Evolutionary conservation across 1,140 invertebrate genomes (phyloP), one percentile per base, ranked within the genome.

Genomic region (Pseudoatta argentina): DNA sequence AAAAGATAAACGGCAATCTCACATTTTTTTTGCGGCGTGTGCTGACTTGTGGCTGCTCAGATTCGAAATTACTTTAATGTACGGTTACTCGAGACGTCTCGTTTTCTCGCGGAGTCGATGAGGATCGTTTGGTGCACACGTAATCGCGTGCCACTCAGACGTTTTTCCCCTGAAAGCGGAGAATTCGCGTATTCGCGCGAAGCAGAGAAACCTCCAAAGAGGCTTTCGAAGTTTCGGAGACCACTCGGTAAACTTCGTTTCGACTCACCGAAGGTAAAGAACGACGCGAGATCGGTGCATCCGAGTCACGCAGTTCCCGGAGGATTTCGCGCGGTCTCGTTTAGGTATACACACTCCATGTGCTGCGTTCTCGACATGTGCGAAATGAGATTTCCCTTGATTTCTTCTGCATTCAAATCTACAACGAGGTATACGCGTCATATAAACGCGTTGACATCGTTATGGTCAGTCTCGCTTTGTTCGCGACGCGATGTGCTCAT

Each of bases 161-260:
- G 34, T 83, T 83, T 73, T 61, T 75, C n/a, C 27, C 16, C 7
- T 34, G 24, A 30, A 59, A 59, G 48, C 66, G 79, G 16, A 30
- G 79, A 72, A 83, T 73, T 44, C 39, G 48, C 79, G 55, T 75
- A 83, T 48, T 51, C 39, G 7, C 55, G 10, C 79, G 67, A 61
- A 18, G 10, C 34, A 55, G 53, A 55, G 7, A 48, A 83, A 30
- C 53, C 55, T 83, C 27, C 39, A 34, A 44, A 71, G 69, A 73
- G 69, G 55, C 39, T 83, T 71, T 83, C 79, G 69, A 83, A 83
- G 79, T 83, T 83, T 83, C 55, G 69, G 79, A 51, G 67, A 83
- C 53, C 67, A 71, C 79, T 83, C 79, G 69, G 69, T 73, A 83
- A 83, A 83, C 79, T 83, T 83, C 55, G 69, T 73, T 61, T 82